Evolutionary conservation across 2,797 vertebrate species (phyloP), one percentile per base, ranked within the genome.

Genomic region (Cirrhinus molitorella): DNA sequence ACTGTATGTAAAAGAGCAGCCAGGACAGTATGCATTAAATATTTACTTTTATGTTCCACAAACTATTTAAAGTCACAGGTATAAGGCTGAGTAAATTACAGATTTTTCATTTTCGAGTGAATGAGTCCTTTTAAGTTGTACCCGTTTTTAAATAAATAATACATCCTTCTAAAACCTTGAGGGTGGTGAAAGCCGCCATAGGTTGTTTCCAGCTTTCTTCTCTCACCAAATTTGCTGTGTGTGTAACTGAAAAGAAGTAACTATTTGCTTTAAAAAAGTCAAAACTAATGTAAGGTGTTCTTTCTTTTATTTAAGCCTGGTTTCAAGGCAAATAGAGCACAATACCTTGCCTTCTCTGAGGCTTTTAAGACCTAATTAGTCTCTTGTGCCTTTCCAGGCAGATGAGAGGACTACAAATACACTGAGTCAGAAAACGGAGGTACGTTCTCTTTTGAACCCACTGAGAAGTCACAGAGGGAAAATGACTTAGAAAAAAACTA

Each of bases 331-430:
- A 80, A 74, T 21, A 73, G 75, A 83, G 59, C 31, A 81, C 65
- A 87, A 83, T 80, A 23, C 25, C 47, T 65, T 51, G n/a, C 71
- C 61, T 80, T 74, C 82, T 88, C 66, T 57, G 53, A 85, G 55
- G 73, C 83, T 85, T 84, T 77, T 68, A 87, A 83, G 66, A 84
- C 81, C 75, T 85, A 87, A 88, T 89, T 88, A 88, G 72, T 86
- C 57, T 76, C 75, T 81, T 70, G 80, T 82, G 66, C 57, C 70
- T 86, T 83, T 83, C 67, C 81, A 40, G 53, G 61, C 53, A 76
- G 61, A 85, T 79, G 82, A 88, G 85, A 76, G 80, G 28, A 77
- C 21, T 31, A 65, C 40, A n/a, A 6, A 72, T 57, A 82, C 25
- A 40, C 70, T 49, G 61, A 43, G 66, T 47, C 23, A 63, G 28